Conservation (phyloP, 2,113 vertebrate species). For the Proterorhinus semilunaris region DNA sequence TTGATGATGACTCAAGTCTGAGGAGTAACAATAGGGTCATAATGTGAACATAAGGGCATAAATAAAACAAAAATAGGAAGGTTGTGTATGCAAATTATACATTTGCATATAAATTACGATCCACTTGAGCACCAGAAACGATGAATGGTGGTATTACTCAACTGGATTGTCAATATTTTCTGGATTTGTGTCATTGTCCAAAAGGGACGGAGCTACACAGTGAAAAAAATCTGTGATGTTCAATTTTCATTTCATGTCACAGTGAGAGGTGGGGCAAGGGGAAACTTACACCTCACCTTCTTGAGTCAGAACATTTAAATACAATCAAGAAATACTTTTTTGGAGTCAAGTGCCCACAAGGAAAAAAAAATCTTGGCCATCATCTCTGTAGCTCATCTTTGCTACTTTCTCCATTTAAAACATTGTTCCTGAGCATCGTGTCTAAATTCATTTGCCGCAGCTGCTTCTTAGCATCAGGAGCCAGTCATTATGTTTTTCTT, state of each 20-base stretch:
- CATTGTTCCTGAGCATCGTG: conserved; percentile 54
- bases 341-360: conserved; percentile 10
- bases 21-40: neutral
- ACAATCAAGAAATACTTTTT: conserved; percentile 26
- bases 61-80: conserved; percentile 21
- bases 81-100: conserved; percentile 52
- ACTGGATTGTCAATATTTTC: conserved; percentile 62
- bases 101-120: conserved; percentile 43
- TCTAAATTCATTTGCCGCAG: conserved; percentile 39
- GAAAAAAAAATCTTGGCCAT: neutral
- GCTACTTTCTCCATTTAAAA: conserved; percentile 23
- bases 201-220: conserved; percentile 39
- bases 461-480: conserved; percentile 50
- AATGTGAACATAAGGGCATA: neutral
- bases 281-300: neutral
- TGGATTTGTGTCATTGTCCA: conserved; percentile 63
- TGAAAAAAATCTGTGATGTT: conserved; percentile 47
- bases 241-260: conserved; percentile 58
- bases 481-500: conserved; percentile 14
- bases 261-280: conserved; percentile 59
- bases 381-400: conserved; percentile 23
- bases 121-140: conserved; percentile 45
- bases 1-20: conserved; percentile 18
- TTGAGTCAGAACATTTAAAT: conserved; percentile 13
- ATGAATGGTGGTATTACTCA: conserved; percentile 38